Evolutionary conservation across 2,113 vertebrate genomes (phyloP).

Genomic region (Solea solea): DNA sequence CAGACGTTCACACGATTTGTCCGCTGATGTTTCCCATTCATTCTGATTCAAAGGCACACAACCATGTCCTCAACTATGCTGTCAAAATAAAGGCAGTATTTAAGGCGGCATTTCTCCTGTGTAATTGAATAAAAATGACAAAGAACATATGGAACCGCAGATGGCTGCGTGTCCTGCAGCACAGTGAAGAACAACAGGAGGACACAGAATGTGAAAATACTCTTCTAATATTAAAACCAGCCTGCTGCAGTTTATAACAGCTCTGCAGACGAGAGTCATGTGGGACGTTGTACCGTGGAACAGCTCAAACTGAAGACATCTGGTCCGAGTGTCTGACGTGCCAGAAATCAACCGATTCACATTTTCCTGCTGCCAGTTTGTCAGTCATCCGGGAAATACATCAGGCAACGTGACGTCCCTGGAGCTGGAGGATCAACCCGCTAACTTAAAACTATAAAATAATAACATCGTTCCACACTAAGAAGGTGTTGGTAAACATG

Average conservation of each 20-base stretch:
- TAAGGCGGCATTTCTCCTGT: neutral
- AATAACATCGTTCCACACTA: no score
- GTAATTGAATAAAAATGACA: neutral
- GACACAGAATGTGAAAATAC: neutral
- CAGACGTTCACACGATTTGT: no score
- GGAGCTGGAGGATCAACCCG: neutral
- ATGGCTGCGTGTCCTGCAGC: neutral
- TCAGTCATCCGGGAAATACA: no score
- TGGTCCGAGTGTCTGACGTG: neutral
- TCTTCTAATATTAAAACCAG: neutral
- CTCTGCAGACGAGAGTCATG: neutral
- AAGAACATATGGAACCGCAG: neutral
- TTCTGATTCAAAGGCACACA: no score
- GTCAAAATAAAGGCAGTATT: neutral
- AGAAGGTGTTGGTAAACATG: no score
- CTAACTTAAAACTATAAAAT: no score
- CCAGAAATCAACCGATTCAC: neutral
- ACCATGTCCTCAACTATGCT: neutral
- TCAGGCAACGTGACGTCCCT: neutral
- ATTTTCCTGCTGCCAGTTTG: neutral
- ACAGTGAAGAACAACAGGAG: neutral
- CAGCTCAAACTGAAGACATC: neutral
- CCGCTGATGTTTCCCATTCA: no score
- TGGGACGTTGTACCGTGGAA: neutral
- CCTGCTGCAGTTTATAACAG: neutral